Evolutionary conservation across 23 tunicate species (phyloP).

Genomic region (Halocynthia aurantium): DNA sequence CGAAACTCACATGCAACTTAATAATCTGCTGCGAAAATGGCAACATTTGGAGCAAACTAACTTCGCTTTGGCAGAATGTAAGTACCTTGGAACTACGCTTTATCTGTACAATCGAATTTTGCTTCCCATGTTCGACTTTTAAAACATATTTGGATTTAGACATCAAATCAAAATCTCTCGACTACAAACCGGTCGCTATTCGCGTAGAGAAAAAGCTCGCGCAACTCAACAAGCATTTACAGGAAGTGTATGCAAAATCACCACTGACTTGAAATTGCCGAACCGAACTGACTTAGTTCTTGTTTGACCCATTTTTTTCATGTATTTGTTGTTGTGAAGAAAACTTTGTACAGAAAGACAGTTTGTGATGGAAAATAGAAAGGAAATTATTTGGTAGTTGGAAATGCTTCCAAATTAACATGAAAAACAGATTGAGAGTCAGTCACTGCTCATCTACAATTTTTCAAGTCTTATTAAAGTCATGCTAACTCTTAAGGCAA

Average conservation of each 20-base stretch:
- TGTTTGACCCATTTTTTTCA: too few species aligned
- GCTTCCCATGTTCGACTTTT: background rate
- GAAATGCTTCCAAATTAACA: too few species aligned
- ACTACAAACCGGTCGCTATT: conserved; percentile 42
- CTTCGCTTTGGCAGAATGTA: conserved; percentile 67
- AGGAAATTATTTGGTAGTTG: too few species aligned
- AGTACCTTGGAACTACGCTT: background rate
- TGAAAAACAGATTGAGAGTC: too few species aligned
- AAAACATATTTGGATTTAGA: conserved; percentile 32
- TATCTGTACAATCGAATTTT: background rate
- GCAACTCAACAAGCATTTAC: conserved; percentile 52
- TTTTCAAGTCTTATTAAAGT: too few species aligned
- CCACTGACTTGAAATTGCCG: conserved; percentile 10
- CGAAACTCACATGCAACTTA: conserved; percentile 75
- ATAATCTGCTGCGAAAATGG: conserved; percentile 71
- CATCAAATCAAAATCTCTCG: conserved; percentile 61
- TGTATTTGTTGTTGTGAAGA: too few species aligned
- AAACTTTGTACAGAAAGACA: too few species aligned
- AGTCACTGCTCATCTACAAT: too few species aligned
- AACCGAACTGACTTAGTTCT: too few species aligned
- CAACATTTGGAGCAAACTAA: conserved; percentile 86
- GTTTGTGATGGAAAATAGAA: too few species aligned
- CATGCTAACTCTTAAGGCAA: too few species aligned
- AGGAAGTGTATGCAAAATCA: conserved; percentile 61
- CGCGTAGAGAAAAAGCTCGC: conserved; percentile 41